A percentile compares a stretch with the other conserved stretches of the same genome.
Evolutionary conservation across 35 echinoderm and acorn worm species (phyloP).

Genomic region (Apostichopus parvimensis): DNA sequence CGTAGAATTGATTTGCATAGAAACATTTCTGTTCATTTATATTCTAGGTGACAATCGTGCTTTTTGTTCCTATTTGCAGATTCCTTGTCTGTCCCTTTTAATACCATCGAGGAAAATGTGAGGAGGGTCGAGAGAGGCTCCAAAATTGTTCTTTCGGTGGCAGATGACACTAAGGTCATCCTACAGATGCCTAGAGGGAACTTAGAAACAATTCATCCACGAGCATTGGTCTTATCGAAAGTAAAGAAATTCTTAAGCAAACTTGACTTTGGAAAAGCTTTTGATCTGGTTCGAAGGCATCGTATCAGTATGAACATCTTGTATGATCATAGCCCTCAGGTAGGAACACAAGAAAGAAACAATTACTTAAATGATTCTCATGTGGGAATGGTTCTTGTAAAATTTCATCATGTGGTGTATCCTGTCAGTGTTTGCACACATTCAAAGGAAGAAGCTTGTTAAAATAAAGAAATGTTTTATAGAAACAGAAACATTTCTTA

Average conservation of each 20-base stretch:
- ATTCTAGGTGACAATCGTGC: background rate
- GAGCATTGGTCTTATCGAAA: constrained; percentile 75
- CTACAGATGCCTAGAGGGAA: constrained; percentile 98
- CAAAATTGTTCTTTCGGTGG: constrained; percentile 80
- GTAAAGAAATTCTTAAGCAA: constrained; percentile 74
- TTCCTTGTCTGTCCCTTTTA: background rate
- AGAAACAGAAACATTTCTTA: too few relatives aligned
- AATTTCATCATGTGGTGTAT: too few relatives aligned
- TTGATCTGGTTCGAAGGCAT: constrained; percentile 75
- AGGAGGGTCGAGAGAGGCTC: constrained; percentile 88
- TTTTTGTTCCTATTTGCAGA: constrained; percentile 16
- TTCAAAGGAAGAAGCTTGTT: too few relatives aligned
- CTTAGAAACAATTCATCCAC: constrained; percentile 91
- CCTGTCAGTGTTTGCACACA: too few relatives aligned
- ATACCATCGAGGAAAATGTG: constrained; percentile 75
- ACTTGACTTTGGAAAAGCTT: constrained; percentile 70
- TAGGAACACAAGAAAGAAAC: background rate
- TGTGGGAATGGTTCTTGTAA: too few relatives aligned
- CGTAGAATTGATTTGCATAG: background rate
- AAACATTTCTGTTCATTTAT: background rate
- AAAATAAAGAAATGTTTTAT: too few relatives aligned
- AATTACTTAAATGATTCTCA: too few relatives aligned
- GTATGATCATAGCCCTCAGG: constrained; percentile 91
- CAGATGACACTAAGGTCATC: constrained; percentile 87
- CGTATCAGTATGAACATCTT: constrained; percentile 93